A percentile compares a stretch with the other conserved stretches of the same genome.
Conservation (phyloP, 2,797 vertebrate genomes). For the Hylomyscus alleni region DNA sequence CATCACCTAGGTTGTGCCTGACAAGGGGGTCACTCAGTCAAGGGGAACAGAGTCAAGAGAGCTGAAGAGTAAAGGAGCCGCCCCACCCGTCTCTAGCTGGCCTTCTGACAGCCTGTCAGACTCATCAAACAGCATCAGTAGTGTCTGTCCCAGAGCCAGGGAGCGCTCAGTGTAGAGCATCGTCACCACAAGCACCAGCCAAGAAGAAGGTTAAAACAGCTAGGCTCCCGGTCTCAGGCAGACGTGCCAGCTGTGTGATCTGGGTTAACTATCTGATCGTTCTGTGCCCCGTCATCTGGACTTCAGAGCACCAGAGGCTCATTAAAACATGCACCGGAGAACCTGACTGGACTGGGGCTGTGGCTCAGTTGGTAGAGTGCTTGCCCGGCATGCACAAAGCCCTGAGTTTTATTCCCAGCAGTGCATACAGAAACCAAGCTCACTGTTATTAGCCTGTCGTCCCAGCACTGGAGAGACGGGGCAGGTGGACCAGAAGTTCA, state of each 20-base stretch:
- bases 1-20: too few relatives aligned
- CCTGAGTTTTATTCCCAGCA: not conserved
- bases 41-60: not conserved
- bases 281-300: not conserved
- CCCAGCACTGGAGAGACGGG: not conserved
- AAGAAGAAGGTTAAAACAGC: not conserved
- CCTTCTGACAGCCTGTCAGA: not conserved
- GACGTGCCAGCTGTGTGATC: not conserved
- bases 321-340: not conserved
- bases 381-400: too few relatives aligned
- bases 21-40: not conserved
- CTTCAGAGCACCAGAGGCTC: not conserved
- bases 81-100: fast-evolving
- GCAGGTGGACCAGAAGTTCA: not conserved
- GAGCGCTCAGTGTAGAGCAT: not conserved
- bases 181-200: fast-evolving
- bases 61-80: fast-evolving
- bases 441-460: not conserved
- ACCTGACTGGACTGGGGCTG: too few relatives aligned
- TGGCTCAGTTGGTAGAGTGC: not conserved
- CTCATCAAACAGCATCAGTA: too few relatives aligned
- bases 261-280: not conserved
- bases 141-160: too few relatives aligned
- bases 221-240: too few relatives aligned
- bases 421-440: not conserved